Conservation (phyloP, 2,797 vertebrate species). For the Chromis chromis region DNA sequence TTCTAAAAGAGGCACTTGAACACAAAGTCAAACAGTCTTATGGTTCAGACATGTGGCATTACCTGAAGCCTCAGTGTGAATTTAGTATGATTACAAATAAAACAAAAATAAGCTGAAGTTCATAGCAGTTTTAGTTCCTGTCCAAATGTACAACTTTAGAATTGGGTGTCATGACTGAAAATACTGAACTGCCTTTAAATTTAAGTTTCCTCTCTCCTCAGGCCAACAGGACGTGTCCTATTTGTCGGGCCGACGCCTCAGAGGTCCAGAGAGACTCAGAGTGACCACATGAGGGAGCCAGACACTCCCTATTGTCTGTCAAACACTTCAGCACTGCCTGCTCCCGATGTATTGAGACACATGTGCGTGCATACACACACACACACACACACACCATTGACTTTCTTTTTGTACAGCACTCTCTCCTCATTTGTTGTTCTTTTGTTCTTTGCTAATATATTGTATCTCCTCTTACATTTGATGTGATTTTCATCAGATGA, state of each 20-base stretch:
- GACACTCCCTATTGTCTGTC: constrained; percentile 51
- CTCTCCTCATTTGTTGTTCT: constrained; percentile 69
- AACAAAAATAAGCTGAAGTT: neutral
- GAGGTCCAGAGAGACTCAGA: constrained; percentile 99
- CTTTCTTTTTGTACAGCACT: constrained; percentile 71
- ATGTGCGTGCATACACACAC: constrained; percentile 31
- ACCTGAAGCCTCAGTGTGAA: neutral
- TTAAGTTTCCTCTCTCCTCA: constrained; percentile 67
- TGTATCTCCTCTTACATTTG: constrained; percentile 1
- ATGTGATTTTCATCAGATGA: constrained; percentile 23
- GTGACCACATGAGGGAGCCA: constrained; percentile 84
- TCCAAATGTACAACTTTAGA: neutral
- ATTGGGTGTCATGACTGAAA: neutral
- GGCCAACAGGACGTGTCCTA: constrained; percentile 98
- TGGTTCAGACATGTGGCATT: constrained; percentile 25
- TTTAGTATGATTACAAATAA: neutral
- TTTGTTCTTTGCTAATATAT: constrained; percentile 19
- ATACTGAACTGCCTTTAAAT: neutral
- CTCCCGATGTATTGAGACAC: constrained; percentile 50
- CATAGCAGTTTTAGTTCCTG: neutral
- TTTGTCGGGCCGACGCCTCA: constrained; percentile 96
- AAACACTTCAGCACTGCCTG: constrained; percentile 73
- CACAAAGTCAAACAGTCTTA: constrained; percentile 22
- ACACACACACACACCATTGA: constrained; percentile 24
- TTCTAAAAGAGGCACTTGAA: constrained; percentile 2